These are phyloP conservation scores for Margaritifera margaritifera DNA, from an alignment of 2,888 invertebrate genomes.

Conservation along the genomic window DNA sequence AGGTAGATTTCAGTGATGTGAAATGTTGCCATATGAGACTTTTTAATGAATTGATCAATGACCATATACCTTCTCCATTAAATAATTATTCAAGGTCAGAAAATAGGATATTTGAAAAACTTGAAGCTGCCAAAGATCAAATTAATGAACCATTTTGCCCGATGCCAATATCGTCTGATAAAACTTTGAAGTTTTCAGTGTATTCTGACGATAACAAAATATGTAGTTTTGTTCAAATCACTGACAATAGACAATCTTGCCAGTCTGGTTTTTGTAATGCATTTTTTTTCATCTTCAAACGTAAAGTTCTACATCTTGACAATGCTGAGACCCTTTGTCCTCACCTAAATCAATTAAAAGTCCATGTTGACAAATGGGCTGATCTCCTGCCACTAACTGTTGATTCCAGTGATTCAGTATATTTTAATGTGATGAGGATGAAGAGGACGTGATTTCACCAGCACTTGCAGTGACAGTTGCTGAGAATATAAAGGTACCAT, in stretches of 20 bases:
- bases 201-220: not conserved
- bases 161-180: not conserved
- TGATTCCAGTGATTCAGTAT: slow-evolving; percentile 2
- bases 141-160: not conserved
- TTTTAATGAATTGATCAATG: slow-evolving; percentile 4
- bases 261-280: not conserved
- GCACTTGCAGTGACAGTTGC: not conserved
- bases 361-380: not conserved
- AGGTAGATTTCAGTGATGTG: not conserved
- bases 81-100: not conserved
- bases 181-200: too few relatives aligned
- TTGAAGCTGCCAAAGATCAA: not conserved
- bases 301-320: not conserved
- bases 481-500: not conserved
- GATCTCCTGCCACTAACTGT: not conserved
- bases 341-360: not conserved
- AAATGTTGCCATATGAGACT: slow-evolving; percentile 4
- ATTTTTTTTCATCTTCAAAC: not conserved
- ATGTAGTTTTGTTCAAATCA: not conserved
- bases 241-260: not conserved
- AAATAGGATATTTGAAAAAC: not conserved
- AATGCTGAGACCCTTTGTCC: not conserved
- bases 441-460: not conserved
- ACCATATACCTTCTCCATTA: not conserved
- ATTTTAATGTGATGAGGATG: not conserved